Conservation (phyloP, 1,140 invertebrate genomes). For the Caenorhabditis inopinata region DNA sequence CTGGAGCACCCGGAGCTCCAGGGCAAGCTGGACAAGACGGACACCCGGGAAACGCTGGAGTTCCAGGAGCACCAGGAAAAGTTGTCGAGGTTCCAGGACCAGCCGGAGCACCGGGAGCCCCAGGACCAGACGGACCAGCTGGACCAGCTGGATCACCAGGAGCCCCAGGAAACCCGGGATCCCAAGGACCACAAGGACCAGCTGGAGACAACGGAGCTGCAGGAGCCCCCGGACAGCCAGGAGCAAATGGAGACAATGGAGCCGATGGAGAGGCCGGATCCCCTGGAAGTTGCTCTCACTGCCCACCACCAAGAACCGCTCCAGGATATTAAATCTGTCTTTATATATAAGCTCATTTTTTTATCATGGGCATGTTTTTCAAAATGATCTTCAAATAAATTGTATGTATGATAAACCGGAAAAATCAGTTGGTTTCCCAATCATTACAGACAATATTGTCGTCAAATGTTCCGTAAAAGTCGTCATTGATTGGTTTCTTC, state of each 20-base stretch:
- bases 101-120: constrained; percentile 37
- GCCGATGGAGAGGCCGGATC: constrained; percentile 44
- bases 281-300: constrained; percentile 40
- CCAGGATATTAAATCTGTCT: constrained; percentile 36
- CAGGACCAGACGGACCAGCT: constrained; percentile 36
- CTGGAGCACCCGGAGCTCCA: constrained; percentile 22
- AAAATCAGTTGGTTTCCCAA: too few species aligned
- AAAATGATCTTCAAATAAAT: too few species aligned
- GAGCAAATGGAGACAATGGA: constrained; percentile 41
- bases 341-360: not conserved
- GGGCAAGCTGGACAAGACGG: constrained; percentile 35
- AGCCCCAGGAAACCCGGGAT: constrained; percentile 36
- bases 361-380: not conserved
- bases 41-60: constrained; percentile 39
- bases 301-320: constrained; percentile 41
- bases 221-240: constrained; percentile 38
- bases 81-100: constrained; percentile 23
- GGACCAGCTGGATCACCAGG: constrained; percentile 35
- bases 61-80: constrained; percentile 41
- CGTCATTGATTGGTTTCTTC: constrained; percentile 5
- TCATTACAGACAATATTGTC: not conserved
- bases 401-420: too few species aligned
- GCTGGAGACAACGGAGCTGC: constrained; percentile 37
- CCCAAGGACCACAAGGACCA: constrained; percentile 38
- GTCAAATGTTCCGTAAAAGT: constrained; percentile 6